These are phyloP conservation scores for Keiferia lycopersicella DNA, from an alignment of 2,888 invertebrate genomes.

Conservation along the genomic window DNA sequence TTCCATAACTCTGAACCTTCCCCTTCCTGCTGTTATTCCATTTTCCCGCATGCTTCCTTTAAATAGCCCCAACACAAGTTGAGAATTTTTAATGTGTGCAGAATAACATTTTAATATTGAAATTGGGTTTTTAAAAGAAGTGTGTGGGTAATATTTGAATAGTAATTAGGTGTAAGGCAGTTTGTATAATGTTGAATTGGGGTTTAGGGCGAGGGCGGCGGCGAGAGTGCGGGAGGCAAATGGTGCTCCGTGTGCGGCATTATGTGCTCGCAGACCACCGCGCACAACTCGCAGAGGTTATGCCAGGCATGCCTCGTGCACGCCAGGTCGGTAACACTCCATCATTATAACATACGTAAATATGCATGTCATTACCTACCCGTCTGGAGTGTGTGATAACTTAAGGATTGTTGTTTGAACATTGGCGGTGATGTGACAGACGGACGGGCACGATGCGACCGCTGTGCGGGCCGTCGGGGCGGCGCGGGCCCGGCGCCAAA, in stretches of 20 bases:
- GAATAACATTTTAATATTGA: constrained; percentile 70
- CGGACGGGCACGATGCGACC: constrained; percentile 91
- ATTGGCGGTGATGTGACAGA: constrained; percentile 81
- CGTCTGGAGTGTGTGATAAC: constrained; percentile 43
- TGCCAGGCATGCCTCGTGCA: constrained; percentile 82
- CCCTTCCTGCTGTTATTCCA: constrained; percentile 43
- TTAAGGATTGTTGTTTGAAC: constrained; percentile 54
- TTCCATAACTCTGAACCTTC: constrained; percentile 35
- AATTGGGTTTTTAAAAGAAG: constrained; percentile 79
- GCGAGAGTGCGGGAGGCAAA: constrained; percentile 68
- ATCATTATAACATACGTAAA: constrained; percentile 31
- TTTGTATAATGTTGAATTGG: constrained; percentile 71
- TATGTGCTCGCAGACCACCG: constrained; percentile 75
- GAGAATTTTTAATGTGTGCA: constrained; percentile 73
- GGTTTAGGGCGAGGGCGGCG: constrained; percentile 76
- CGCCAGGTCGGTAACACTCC: constrained; percentile 77
- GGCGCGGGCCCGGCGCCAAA: constrained; percentile 79
- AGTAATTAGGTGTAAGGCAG: constrained; percentile 30
- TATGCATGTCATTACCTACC: constrained; percentile 45
- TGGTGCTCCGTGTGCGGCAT: constrained; percentile 79
- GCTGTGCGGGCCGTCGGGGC: constrained; percentile 86
- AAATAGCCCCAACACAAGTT: constrained; percentile 65
- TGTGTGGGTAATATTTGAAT: constrained; percentile 67
- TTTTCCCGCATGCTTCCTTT: constrained; percentile 80
- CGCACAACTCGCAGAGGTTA: constrained; percentile 78